phyloP scores from a whole-genome alignment of 2,797 vertebrate genomes.

The Chelon auratus region DNA sequence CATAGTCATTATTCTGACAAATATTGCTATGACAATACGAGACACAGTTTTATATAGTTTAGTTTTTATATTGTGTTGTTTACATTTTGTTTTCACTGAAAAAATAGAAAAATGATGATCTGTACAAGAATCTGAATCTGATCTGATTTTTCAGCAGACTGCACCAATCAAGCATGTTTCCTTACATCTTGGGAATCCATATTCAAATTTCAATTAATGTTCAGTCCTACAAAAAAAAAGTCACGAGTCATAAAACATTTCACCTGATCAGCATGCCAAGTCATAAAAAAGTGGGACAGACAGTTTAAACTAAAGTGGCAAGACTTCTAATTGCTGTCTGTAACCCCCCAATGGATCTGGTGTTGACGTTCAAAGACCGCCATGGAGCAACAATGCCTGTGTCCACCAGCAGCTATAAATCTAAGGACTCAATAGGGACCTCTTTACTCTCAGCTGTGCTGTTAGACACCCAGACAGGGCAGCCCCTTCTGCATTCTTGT shows the following conservation, averaged over 20 bases:
- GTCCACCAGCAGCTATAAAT: conserved; percentile 80
- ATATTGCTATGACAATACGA: too few species aligned
- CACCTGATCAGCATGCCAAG: conserved; percentile 46
- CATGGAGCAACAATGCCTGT: conserved; percentile 74
- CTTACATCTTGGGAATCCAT: too few species aligned
- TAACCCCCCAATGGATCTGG: conserved; percentile 74
- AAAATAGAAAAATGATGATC: too few species aligned
- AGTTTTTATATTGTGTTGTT: too few species aligned
- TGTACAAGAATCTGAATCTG: too few species aligned
- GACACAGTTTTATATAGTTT: too few species aligned
- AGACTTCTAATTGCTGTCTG: conserved; percentile 76
- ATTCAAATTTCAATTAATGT: too few species aligned
- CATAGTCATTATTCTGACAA: too few species aligned
- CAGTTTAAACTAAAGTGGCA: conserved; percentile 67
- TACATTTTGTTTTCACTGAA: too few species aligned
- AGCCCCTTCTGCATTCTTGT: conserved; percentile 59
- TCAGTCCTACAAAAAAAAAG: too few species aligned
- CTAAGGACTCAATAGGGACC: conserved; percentile 79
- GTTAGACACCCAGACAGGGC: conserved; percentile 69
- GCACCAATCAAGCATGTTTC: too few species aligned
- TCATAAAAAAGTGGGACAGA: conserved; percentile 50
- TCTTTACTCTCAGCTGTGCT: conserved; percentile 70
- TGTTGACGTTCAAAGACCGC: conserved; percentile 76
- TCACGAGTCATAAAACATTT: conserved; percentile 5
- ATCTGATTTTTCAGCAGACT: too few species aligned